Evolutionary conservation across 1,140 invertebrate species (phyloP).

Genomic region (Aphidius gifuensis): DNA sequence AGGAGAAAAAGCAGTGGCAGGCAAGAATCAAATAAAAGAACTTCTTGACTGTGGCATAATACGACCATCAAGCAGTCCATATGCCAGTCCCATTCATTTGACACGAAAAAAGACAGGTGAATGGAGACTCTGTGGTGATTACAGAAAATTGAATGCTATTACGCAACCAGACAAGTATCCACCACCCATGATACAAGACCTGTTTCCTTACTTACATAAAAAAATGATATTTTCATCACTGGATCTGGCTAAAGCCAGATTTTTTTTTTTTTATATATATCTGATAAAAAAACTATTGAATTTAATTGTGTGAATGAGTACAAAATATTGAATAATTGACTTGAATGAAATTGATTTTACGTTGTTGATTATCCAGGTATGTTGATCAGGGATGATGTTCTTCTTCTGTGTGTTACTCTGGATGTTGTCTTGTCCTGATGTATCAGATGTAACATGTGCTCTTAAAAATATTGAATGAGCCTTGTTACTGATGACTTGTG

Average conservation of each 20-base stretch:
- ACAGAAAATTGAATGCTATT: constrained; percentile 38
- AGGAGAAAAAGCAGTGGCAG: neutral
- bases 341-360: too few species aligned
- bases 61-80: constrained; percentile 37
- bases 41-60: constrained; percentile 30
- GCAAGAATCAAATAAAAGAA: neutral
- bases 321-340: too few species aligned
- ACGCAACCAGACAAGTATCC: constrained; percentile 38
- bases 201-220: constrained; percentile 37
- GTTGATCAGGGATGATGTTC: too few species aligned
- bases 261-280: too few species aligned
- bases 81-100: constrained; percentile 41
- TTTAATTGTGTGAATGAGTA: too few species aligned
- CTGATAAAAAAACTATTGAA: too few species aligned
- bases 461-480: too few species aligned
- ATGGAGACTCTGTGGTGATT: constrained; percentile 42
- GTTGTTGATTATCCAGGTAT: too few species aligned
- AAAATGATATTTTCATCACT: constrained; percentile 40
- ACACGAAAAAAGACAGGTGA: constrained; percentile 37
- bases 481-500: too few species aligned
- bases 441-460: too few species aligned
- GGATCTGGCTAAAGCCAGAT: constrained; percentile 46
- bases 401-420: too few species aligned
- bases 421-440: too few species aligned
- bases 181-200: constrained; percentile 35